phyloP scores from a whole-genome alignment of 35 echinoderm and acorn worm genomes.

The Heliocidaris tuberculata region DNA sequence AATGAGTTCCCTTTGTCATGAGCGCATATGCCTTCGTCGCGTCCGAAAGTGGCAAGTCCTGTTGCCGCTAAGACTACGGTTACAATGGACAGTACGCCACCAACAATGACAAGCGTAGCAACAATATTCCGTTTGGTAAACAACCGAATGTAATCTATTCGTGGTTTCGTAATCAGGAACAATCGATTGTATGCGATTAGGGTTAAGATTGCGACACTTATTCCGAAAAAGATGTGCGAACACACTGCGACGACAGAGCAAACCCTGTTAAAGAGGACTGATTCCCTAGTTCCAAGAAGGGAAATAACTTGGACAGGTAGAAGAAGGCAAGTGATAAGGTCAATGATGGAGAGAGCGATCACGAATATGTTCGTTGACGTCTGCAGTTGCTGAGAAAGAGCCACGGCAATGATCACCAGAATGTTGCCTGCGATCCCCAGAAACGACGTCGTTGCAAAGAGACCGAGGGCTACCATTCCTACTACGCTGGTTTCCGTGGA shows the following conservation, averaged over 20 bases:
- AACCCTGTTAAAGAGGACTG: background rate
- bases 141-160: background rate
- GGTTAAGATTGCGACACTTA: background rate
- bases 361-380: conserved; percentile 32
- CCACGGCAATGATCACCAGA: conserved; percentile 12
- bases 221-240: background rate
- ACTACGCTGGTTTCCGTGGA: too few species aligned
- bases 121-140: background rate
- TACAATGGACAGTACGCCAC: background rate
- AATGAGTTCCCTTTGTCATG: background rate
- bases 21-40: conserved; percentile 9
- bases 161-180: conserved; percentile 12
- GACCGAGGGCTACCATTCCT: too few species aligned
- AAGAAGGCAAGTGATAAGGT: conserved; percentile 20
- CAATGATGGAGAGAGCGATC: background rate
- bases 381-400: background rate
- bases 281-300: background rate
- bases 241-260: background rate
- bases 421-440: conserved; percentile 21
- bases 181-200: conserved; percentile 41
- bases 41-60: conserved; percentile 21
- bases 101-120: background rate
- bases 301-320: conserved; percentile 3
- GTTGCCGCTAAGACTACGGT: background rate
- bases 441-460: conserved; percentile 15